These are phyloP conservation scores for Thereva unica DNA, from an alignment of 2,888 invertebrate genomes.

Conservation along the genomic window DNA sequence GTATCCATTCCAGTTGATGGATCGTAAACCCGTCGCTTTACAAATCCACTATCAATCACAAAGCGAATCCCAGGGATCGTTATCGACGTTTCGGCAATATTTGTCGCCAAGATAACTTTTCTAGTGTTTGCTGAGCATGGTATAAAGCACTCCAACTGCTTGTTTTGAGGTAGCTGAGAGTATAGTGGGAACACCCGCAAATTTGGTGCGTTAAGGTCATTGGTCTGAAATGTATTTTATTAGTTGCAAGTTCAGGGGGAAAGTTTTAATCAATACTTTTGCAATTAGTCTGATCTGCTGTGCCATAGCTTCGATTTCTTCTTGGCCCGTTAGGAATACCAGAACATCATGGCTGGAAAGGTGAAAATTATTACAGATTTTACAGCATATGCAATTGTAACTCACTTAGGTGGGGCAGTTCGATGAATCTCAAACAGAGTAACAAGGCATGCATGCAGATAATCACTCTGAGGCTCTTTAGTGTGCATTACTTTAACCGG, in stretches of 20 bases:
- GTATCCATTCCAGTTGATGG: conserved; percentile 81
- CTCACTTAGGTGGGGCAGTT: conserved; percentile 78
- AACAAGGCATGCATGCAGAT: conserved; percentile 78
- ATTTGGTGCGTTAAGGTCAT: conserved; percentile 65
- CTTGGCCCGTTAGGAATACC: conserved; percentile 94
- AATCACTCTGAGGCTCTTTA: conserved; percentile 76
- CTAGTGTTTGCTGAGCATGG: conserved; percentile 72
- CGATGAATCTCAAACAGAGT: conserved; percentile 89
- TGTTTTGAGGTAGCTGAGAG: conserved; percentile 83
- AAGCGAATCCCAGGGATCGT: conserved; percentile 91
- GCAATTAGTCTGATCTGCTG: conserved; percentile 73
- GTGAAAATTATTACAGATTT: conserved; percentile 39
- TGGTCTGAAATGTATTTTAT: conserved; percentile 57
- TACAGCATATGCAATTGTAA: conserved; percentile 38
- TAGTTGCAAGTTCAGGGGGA: background rate
- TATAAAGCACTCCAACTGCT: conserved; percentile 86
- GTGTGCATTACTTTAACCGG: conserved; percentile 78
- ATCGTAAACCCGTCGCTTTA: conserved; percentile 86
- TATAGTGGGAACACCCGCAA: conserved; percentile 86
- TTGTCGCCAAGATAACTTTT: conserved; percentile 93
- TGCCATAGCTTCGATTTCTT: conserved; percentile 90
- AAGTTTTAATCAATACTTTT: conserved; percentile 61
- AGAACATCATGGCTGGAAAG: conserved; percentile 82
- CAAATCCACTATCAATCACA: conserved; percentile 90
- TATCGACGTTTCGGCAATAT: conserved; percentile 97